These are phyloP conservation scores for Amphimedon queenslandica DNA, from an alignment of 37 sponge, comb jelly and placozoan genomes.

Conservation along the genomic window DNA sequence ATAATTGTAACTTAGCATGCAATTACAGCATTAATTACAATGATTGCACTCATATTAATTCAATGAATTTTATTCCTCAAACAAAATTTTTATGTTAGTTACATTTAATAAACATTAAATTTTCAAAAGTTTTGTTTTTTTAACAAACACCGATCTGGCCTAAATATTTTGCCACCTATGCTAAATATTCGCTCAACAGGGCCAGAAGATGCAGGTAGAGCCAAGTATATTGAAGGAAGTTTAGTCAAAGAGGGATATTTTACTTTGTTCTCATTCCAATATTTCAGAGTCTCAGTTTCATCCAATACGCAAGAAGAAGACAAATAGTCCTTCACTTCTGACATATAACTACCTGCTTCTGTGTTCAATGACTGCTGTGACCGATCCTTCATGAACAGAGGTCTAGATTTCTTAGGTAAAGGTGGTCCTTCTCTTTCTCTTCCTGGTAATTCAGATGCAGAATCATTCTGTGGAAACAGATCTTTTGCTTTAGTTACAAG, in stretches of 20 bases:
- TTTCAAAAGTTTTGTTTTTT: background rate
- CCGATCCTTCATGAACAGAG: too few relatives aligned
- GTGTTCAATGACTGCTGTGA: too few relatives aligned
- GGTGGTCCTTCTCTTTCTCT: background rate
- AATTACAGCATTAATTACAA: too few relatives aligned
- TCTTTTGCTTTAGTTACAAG: background rate
- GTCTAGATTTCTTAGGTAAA: background rate
- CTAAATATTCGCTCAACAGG: conserved; percentile 5
- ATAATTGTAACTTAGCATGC: too few relatives aligned
- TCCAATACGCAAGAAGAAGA: background rate
- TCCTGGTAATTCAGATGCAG: background rate
- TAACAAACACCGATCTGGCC: background rate
- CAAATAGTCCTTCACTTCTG: background rate
- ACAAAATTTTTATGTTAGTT: too few relatives aligned
- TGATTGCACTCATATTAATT: too few relatives aligned
- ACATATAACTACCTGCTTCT: background rate
- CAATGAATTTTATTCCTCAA: too few relatives aligned
- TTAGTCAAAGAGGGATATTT: background rate
- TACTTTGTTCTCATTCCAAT: background rate
- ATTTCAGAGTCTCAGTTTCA: background rate
- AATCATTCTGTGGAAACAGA: background rate
- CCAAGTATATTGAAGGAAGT: background rate
- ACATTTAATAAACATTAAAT: conserved; percentile 5
- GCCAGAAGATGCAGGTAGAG: background rate
- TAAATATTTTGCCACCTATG: background rate